A percentile compares a stretch with the other conserved stretches of the same genome.
Conservation (phyloP, 1,140 invertebrate species). For the Drosophila pandora region DNA sequence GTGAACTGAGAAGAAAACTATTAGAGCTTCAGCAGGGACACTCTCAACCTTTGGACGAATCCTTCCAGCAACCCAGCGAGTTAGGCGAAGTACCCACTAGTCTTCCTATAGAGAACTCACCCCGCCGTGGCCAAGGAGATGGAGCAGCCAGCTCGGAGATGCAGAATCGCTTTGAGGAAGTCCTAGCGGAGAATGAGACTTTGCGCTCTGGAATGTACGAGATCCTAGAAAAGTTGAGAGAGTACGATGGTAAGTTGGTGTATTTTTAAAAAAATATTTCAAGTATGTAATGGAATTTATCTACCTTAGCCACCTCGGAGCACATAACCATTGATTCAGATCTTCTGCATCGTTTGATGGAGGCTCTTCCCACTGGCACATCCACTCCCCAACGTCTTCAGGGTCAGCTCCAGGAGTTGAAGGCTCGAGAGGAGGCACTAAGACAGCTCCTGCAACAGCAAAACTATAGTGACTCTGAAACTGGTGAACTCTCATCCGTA, state of each 20-base stretch:
- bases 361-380: slow-evolving; percentile 83
- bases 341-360: slow-evolving; percentile 85
- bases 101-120: slow-evolving; percentile 51
- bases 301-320: slow-evolving; percentile 66
- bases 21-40: slow-evolving; percentile 37
- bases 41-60: slow-evolving; percentile 19
- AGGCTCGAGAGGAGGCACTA: slow-evolving; percentile 86
- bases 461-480: slow-evolving; percentile 54
- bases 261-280: not conserved
- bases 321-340: slow-evolving; percentile 85
- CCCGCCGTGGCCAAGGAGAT: slow-evolving; percentile 66
- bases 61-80: slow-evolving; percentile 56
- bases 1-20: slow-evolving; percentile 66
- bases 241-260: slow-evolving; percentile 85
- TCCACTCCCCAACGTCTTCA: slow-evolving; percentile 86
- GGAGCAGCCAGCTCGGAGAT: slow-evolving; percentile 70
- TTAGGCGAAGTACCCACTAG: slow-evolving; percentile 62
- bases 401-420: slow-evolving; percentile 85
- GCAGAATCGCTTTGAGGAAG: slow-evolving; percentile 80
- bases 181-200: slow-evolving; percentile 87
- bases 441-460: slow-evolving; percentile 77
- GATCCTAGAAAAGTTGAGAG: slow-evolving; percentile 87
- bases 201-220: slow-evolving; percentile 87
- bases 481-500: slow-evolving; percentile 68
- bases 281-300: not conserved